Percentiles rank a stretch among this genome's conserved stretches.
These are phyloP conservation scores for Rattus rattus DNA, from an alignment of 2,113 vertebrate species.

Conservation along the genomic window DNA sequence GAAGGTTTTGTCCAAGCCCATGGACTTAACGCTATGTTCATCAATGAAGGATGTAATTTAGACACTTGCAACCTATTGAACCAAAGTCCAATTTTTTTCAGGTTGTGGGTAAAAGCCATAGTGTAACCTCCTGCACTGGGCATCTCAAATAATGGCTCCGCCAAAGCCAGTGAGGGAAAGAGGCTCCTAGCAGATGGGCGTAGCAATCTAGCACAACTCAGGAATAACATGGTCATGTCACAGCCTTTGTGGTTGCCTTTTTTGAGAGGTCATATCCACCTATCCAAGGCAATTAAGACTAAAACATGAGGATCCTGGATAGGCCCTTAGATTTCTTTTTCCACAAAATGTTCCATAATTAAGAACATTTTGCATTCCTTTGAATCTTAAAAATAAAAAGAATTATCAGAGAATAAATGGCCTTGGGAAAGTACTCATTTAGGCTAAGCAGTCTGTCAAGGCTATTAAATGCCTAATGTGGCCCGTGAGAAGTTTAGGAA, in stretches of 20 bases:
- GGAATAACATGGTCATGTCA: background rate
- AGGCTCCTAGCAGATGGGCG: background rate
- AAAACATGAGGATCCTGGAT: background rate
- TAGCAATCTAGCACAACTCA: background rate
- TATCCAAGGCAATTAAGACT: background rate
- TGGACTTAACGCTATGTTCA: background rate
- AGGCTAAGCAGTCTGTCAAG: background rate
- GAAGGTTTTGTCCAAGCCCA: background rate
- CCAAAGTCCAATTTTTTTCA: background rate
- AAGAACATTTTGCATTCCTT: background rate
- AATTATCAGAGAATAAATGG: background rate
- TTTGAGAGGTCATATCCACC: background rate
- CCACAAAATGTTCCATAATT: too few relatives aligned
- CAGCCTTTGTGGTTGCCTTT: background rate
- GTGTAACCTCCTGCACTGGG: accelerated
- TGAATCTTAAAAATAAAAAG: background rate
- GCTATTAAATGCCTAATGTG: background rate
- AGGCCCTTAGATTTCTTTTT: too few relatives aligned
- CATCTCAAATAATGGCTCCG: background rate
- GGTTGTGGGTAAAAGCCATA: background rate
- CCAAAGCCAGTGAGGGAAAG: background rate
- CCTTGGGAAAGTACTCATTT: background rate
- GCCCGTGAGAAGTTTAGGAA: background rate
- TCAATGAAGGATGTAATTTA: background rate
- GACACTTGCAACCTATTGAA: background rate